phyloP scores from a whole-genome alignment of 2,797 vertebrate genomes.

The Crocodylus rhombifer region DNA sequence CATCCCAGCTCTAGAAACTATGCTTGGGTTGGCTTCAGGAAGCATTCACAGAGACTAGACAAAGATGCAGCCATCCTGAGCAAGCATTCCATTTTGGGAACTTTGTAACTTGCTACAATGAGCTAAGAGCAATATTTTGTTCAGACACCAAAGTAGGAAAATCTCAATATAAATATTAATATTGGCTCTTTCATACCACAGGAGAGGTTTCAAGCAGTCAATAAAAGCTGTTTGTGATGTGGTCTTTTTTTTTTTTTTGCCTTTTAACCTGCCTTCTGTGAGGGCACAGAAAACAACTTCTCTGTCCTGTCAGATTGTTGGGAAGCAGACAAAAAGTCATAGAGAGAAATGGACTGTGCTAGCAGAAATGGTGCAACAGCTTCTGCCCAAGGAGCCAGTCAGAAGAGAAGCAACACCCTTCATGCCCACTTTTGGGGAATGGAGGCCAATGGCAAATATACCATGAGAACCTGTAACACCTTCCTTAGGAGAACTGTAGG shows the following conservation, averaged over 20 bases:
- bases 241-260: too few relatives aligned
- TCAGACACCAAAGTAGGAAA: not conserved
- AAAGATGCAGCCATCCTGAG: not conserved
- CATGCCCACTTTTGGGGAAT: not conserved
- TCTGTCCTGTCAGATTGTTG: not conserved
- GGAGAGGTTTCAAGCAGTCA: not conserved
- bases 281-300: not conserved
- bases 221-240: not conserved
- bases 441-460: not conserved
- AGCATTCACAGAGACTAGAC: not conserved
- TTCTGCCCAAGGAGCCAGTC: not conserved
- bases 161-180: not conserved
- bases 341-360: not conserved
- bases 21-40: too few relatives aligned
- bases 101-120: not conserved
- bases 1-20: too few relatives aligned
- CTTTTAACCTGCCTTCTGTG: not conserved
- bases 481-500: not conserved
- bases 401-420: not conserved
- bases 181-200: not conserved
- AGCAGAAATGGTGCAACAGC: not conserved
- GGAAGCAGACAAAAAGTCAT: not conserved
- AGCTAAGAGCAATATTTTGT: not conserved
- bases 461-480: not conserved
- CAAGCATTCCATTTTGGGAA: not conserved